phyloP scores from a whole-genome alignment of 2,888 invertebrate genomes.

The Lasius fuliginosus region DNA sequence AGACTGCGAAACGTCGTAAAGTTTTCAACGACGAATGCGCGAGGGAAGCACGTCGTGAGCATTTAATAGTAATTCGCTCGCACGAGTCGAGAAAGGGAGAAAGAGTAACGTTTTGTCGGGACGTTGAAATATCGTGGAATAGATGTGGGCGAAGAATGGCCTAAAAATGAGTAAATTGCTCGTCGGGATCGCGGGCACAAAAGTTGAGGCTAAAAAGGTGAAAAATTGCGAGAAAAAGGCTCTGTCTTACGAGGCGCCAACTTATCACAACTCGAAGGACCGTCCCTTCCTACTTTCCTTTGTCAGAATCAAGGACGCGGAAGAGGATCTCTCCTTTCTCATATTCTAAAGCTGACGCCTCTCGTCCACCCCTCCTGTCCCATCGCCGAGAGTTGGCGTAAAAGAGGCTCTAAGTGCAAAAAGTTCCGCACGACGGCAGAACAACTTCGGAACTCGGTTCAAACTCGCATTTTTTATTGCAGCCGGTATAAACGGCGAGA shows the following conservation, averaged over 20 bases:
- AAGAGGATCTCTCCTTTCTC: slow-evolving; percentile 77
- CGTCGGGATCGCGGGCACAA: slow-evolving; percentile 62
- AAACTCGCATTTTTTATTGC: slow-evolving; percentile 70
- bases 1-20: slow-evolving; percentile 36
- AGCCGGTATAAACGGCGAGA: slow-evolving; percentile 48
- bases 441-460: slow-evolving; percentile 71
- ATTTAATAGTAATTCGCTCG: slow-evolving; percentile 36
- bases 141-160: slow-evolving; percentile 48
- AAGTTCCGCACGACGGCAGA: slow-evolving; percentile 66
- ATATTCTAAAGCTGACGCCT: slow-evolving; percentile 78
- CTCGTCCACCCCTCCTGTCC: slow-evolving; percentile 57
- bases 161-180: slow-evolving; percentile 75
- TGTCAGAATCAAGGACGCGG: slow-evolving; percentile 78
- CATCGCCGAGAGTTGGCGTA: slow-evolving; percentile 61
- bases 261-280: slow-evolving; percentile 77
- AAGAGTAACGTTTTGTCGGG: slow-evolving; percentile 42
- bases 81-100: neutral
- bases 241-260: slow-evolving; percentile 71
- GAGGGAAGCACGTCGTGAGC: slow-evolving; percentile 25
- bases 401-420: slow-evolving; percentile 75
- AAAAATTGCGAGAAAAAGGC: slow-evolving; percentile 76
- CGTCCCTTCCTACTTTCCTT: slow-evolving; percentile 72
- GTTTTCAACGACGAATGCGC: slow-evolving; percentile 36
- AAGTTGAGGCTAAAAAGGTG: slow-evolving; percentile 75
- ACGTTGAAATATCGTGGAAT: slow-evolving; percentile 54